A percentile compares a stretch with the other conserved stretches of the same genome.
Conservation (phyloP, 2,888 invertebrate species). For the Temnothorax unifasciatus region DNA sequence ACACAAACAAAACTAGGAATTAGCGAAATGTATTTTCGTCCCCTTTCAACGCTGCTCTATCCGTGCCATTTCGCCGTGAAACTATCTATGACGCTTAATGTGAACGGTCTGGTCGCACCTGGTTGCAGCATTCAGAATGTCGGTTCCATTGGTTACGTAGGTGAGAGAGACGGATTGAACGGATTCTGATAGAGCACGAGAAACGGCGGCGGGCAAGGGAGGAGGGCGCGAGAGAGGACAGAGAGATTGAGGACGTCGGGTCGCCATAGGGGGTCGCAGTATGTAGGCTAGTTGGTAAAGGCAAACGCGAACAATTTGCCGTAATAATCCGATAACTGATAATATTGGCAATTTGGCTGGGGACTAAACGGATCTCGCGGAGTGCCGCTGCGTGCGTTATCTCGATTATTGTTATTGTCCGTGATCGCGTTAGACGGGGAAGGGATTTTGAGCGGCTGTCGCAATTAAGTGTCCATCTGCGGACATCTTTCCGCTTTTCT, state of each 20-base stretch:
- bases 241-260: constrained; percentile 54
- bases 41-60: background rate
- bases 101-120: constrained; percentile 77
- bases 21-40: background rate
- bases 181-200: constrained; percentile 48
- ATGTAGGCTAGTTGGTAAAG: constrained; percentile 77
- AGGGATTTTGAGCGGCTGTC: background rate
- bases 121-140: constrained; percentile 70
- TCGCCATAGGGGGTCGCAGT: constrained; percentile 63
- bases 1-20: background rate
- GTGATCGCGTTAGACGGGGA: constrained; percentile 59
- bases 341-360: constrained; percentile 81
- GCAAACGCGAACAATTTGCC: constrained; percentile 82
- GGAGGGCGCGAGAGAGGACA: constrained; percentile 18
- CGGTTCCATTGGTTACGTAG: constrained; percentile 47
- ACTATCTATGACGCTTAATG: constrained; percentile 74
- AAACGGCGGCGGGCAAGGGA: background rate
- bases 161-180: constrained; percentile 58
- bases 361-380: constrained; percentile 79
- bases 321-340: constrained; percentile 84
- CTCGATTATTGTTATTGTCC: constrained; percentile 76
- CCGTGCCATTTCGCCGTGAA: background rate
- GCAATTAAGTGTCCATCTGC: background rate
- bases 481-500: background rate
- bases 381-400: constrained; percentile 71